A percentile compares a stretch with the other conserved stretches of the same genome.
Evolutionary conservation across 2,797 vertebrate genomes (phyloP).

Genomic region (Acanthis flammea): DNA sequence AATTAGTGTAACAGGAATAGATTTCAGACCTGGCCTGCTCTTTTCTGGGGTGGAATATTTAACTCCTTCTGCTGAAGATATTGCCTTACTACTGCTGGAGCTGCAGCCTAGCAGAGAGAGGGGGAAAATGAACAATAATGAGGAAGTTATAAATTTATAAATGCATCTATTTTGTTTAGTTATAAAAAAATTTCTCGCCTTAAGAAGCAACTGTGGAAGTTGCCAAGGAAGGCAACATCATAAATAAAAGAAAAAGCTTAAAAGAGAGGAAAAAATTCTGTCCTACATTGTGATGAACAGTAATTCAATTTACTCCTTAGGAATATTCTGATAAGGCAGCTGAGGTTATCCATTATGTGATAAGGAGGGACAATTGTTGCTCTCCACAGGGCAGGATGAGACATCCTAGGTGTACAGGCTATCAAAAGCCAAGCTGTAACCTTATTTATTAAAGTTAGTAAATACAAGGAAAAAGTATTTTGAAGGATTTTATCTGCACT

Average conservation of each 20-base stretch:
- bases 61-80: background rate
- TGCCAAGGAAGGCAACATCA: conserved; percentile 23
- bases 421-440: background rate
- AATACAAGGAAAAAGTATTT: background rate
- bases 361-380: background rate
- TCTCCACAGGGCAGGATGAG: background rate
- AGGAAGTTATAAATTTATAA: background rate
- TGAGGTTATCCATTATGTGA: background rate
- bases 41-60: conserved; percentile 6
- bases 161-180: background rate
- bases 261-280: background rate
- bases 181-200: background rate
- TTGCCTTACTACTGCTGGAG: background rate
- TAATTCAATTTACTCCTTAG: background rate
- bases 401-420: background rate
- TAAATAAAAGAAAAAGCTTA: conserved; percentile 39
- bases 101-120: background rate
- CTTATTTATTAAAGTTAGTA: background rate
- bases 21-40: background rate
- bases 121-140: background rate
- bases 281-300: background rate
- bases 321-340: background rate
- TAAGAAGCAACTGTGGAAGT: conserved; percentile 38
- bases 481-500: background rate
- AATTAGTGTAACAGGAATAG: conserved; percentile 2